Evolutionary conservation across 1,140 invertebrate species (phyloP).

Genomic region (Rhizoglyphus robini): DNA sequence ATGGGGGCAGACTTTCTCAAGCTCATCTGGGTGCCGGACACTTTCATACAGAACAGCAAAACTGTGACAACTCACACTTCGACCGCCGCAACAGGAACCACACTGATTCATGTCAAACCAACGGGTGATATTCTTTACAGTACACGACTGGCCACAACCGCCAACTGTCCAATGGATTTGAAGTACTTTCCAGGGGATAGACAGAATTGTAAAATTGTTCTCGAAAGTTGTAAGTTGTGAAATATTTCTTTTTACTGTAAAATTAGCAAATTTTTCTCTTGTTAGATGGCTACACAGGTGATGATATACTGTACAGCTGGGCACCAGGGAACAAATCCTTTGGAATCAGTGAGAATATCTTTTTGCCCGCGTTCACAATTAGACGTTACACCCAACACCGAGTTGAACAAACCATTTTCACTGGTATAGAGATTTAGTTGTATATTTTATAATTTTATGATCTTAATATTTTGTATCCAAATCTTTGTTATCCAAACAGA

Average conservation of each 20-base stretch:
- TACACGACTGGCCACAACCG: too few species aligned
- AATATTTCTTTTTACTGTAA: too few species aligned
- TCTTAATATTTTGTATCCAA: too few species aligned
- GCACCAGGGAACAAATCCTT: neutral
- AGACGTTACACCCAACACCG: neutral
- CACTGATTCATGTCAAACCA: neutral
- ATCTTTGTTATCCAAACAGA: too few species aligned
- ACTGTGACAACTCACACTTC: neutral
- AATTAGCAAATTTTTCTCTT: neutral
- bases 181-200: neutral
- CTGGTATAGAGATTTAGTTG: too few species aligned
- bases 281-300: neutral
- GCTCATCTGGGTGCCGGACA: neutral
- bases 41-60: neutral
- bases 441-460: too few species aligned
- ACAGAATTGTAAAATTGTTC: neutral
- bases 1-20: neutral
- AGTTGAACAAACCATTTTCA: neutral
- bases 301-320: neutral
- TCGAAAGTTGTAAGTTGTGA: neutral
- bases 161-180: slow-evolving; percentile 7
- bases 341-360: neutral
- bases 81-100: neutral
- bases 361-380: slow-evolving; percentile 3
- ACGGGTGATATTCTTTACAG: neutral